Evolutionary conservation across 64 coral and sea anemone species (phyloP).

Genomic region (Actinia equina): DNA sequence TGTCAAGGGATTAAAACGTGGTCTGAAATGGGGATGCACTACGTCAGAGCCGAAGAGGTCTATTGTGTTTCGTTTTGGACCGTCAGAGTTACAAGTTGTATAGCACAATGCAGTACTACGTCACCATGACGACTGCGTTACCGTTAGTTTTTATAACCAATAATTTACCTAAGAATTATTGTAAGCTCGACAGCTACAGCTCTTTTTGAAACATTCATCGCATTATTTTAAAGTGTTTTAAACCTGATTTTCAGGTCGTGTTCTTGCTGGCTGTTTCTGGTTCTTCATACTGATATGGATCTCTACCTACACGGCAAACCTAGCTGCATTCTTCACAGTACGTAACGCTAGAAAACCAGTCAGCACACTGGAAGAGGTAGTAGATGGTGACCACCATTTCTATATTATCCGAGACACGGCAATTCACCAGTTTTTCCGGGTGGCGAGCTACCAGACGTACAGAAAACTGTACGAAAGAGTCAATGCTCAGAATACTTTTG

Average conservation of each 20-base stretch:
- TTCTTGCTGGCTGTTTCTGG: slow-evolving; percentile 74
- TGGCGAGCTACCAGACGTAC: slow-evolving; percentile 63
- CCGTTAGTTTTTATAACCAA: no score
- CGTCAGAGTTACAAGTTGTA: no score
- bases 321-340: slow-evolving; percentile 73
- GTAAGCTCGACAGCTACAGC: no score
- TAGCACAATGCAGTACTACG: no score
- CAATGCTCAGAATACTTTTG: slow-evolving; percentile 45
- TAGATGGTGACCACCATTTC: slow-evolving; percentile 55
- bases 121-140: no score
- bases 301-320: slow-evolving; percentile 77
- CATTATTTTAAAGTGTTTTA: background rate
- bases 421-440: slow-evolving; percentile 55
- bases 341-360: slow-evolving; percentile 62
- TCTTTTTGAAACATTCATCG: background rate
- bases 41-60: no score
- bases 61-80: no score
- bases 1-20: no score
- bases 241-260: slow-evolving; percentile 39
- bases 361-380: slow-evolving; percentile 66
- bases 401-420: slow-evolving; percentile 68
- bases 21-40: no score
- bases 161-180: no score
- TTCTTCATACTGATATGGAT: slow-evolving; percentile 88
- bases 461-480: slow-evolving; percentile 61